These are phyloP conservation scores for Poeciliopsis prolifica DNA, from an alignment of 2,113 vertebrate species.

Conservation along the genomic window DNA sequence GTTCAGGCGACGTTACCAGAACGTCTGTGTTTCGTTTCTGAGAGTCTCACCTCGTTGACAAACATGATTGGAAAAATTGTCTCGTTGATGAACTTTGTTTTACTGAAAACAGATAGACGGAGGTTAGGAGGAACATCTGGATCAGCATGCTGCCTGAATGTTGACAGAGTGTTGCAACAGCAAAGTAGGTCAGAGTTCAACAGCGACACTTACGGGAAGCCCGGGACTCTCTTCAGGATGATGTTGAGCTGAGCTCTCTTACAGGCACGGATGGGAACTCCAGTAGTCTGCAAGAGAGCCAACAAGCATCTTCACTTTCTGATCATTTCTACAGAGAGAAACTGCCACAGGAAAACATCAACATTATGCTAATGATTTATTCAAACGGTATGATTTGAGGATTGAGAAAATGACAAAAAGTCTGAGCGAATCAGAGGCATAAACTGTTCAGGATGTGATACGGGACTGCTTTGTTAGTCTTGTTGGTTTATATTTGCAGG, in stretches of 20 bases:
- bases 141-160: constrained; percentile 25
- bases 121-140: constrained; percentile 45
- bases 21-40: background rate
- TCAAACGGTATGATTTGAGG: background rate
- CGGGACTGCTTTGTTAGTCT: no score
- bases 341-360: no score
- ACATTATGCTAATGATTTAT: background rate
- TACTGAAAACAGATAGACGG: constrained; percentile 48
- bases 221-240: constrained; percentile 76
- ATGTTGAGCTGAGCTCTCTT: constrained; percentile 83
- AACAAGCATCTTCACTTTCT: background rate
- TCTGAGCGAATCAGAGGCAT: no score
- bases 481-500: no score
- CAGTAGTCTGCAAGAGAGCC: constrained; percentile 69
- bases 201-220: constrained; percentile 79
- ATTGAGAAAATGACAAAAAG: background rate
- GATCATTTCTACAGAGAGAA: background rate
- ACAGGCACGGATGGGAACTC: constrained; percentile 82
- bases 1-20: background rate
- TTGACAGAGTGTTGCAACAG: constrained; percentile 33
- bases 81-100: constrained; percentile 74
- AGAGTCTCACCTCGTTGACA: constrained; percentile 80
- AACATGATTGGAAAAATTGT: constrained; percentile 86
- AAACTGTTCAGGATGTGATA: no score
- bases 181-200: constrained; percentile 32